Evolutionary conservation across 2,888 invertebrate species (phyloP), one percentile per base, ranked within the genome.

Genomic region (Charanyca ferruginea): DNA sequence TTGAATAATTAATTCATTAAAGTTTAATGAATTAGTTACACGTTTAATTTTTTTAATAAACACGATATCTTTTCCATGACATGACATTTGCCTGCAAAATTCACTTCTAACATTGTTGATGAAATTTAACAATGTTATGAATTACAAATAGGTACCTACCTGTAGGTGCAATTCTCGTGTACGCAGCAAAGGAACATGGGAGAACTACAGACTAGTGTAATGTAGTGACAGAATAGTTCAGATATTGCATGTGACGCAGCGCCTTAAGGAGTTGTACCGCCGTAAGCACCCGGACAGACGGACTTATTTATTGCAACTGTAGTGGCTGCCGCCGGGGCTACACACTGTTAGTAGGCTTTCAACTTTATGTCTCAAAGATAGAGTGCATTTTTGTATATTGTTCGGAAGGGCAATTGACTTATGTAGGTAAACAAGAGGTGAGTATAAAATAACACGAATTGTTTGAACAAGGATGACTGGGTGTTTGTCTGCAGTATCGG

Each of bases 251-350:
- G 77, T 78, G 85, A 83, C 82, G 68, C 63, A 61, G 41, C 45
- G 79, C 72, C 84, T 80, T 67, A 71, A 81, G 76, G 80, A 79
- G 54, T 20, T 55, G 66, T 66, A 69, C 62, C 66, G 67, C 68
- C 51, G 66, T 63, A 59, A 61, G 68, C 67, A 48, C 66, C 57
- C 58, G 54, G 72, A 72, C 78, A 76, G 58, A 73, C 71, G 54
- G 63, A 63, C 81, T 77, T 83, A 83, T 84, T 83, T 83, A 84
- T 84, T 79, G 81, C 76, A 62, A 70, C 70, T 66, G 51, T 49
- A 73, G 53, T n/a, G 52, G 49, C 73, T 60, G 58, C 57, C 55
- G 28, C 45, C 59, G 59, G 41, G 41, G 32, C 23, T 25, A 47
- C 22, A 48, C 18, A 6, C 5, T 13, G 13, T 7, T 41, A 8